Evolutionary conservation across 2,113 vertebrate species (phyloP), one percentile per base, ranked within the genome.

Genomic region (Corvus cornix): DNA sequence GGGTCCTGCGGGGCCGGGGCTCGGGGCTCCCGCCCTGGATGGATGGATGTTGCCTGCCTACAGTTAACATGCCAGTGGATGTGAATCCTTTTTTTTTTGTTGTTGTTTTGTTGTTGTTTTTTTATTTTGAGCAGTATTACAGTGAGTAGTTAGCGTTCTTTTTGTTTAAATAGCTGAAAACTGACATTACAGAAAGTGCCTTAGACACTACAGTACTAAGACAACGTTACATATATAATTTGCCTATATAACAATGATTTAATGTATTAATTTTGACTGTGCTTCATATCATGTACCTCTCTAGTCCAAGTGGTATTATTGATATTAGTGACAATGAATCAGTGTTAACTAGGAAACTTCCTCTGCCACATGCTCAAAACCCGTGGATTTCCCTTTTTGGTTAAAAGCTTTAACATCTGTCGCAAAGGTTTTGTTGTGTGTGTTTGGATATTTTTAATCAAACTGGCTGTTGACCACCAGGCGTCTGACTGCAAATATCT

Each of bases 151-250:
- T 97, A 97, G 97, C 41, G 8, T 97, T 91, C 84, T 95, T 97
- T 97, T 93, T 74, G 97, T 98, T 98, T 93, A 92, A 96, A 86
- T 98, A 98, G 98, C 96, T 96, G 93, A 96, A 97, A 97, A 96
- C 95, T 97, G 98, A 98, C 97, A 98, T 98, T 98, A 98, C 98
- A 98, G 98, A 97, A 99, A 98, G 99, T 99, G 99, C 99, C 99
- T 99, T 99, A 98, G 99, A 99, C 98, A 99, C 99, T 99, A 98
- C 98, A 99, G 99, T 99, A 98, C 98, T 98, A 98, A 98, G 98
- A 99, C 98, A 98, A 98, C 97, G 98, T 98, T 96, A 97, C 98
- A 88, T 96, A 89, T 97, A 97, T 97, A 88, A 98, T 98, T 98
- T 98, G 98, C 97, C 98, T 98, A 96, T 96, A 96, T 97, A 98